Percentiles rank a stretch among this genome's conserved stretches.
phyloP scores from a whole-genome alignment of 1,140 invertebrate genomes.

The Bombus sylvicola region DNA sequence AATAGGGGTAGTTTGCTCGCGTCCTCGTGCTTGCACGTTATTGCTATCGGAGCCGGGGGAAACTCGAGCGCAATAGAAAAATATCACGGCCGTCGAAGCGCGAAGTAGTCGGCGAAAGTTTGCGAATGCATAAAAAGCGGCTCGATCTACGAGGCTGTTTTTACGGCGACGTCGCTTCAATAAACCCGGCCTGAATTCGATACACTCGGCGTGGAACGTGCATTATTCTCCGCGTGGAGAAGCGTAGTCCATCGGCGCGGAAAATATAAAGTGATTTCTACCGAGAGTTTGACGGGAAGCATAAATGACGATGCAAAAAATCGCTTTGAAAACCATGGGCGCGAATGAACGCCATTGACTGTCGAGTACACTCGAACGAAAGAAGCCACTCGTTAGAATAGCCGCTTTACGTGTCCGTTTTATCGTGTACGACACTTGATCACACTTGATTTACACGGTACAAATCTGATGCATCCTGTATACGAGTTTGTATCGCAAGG shows the following conservation, averaged over 20 bases:
- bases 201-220: constrained; percentile 20
- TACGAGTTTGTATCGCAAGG: not conserved
- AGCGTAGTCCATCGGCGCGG: constrained; percentile 7
- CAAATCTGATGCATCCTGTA: not conserved
- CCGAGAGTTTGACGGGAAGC: constrained; percentile 26
- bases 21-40: not conserved
- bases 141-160: constrained; percentile 10
- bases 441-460: constrained; percentile 2
- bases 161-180: constrained; percentile 22
- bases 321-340: constrained; percentile 58
- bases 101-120: constrained; percentile 6
- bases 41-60: not conserved
- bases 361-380: constrained; percentile 34
- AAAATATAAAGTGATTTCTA: constrained; percentile 49
- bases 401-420: constrained; percentile 25
- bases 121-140: constrained; percentile 18
- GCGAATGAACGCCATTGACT: constrained; percentile 45
- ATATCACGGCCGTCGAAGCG: not conserved
- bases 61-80: constrained; percentile 3
- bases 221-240: constrained; percentile 11
- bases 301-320: constrained; percentile 42
- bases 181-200: constrained; percentile 11
- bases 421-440: constrained; percentile 9
- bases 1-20: not conserved
- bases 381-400: constrained; percentile 18